Percentiles rank a stretch among this genome's conserved stretches.
Evolutionary conservation across 2,797 vertebrate genomes (phyloP).

Genomic region (Sitta carolinensis): DNA sequence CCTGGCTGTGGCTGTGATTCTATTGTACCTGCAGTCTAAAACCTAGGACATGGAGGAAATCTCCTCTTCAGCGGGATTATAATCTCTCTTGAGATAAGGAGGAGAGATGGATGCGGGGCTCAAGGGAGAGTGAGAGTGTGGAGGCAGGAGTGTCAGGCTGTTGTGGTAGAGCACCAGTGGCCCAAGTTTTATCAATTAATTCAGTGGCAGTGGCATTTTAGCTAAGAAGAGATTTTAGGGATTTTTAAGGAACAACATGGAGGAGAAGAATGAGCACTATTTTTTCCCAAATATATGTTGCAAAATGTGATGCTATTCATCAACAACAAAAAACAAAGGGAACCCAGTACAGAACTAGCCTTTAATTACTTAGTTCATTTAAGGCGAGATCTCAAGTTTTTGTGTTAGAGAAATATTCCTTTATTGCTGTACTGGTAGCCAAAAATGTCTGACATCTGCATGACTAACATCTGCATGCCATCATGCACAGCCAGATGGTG

Average conservation of each 20-base stretch:
- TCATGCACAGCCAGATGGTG: constrained; percentile 43
- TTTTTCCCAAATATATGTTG: neutral
- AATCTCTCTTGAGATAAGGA: neutral
- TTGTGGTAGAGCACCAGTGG: neutral
- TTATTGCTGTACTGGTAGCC: constrained; percentile 22
- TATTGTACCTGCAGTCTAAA: neutral
- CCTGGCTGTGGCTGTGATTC: neutral
- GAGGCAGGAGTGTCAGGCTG: neutral
- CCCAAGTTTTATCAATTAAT: neutral
- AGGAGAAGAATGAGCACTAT: neutral
- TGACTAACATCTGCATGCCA: constrained; percentile 54
- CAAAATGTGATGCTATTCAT: neutral
- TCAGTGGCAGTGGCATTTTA: neutral
- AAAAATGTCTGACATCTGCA: constrained; percentile 47
- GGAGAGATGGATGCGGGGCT: neutral
- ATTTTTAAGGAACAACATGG: neutral
- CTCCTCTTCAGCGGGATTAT: neutral
- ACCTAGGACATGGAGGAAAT: neutral
- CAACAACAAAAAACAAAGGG: neutral
- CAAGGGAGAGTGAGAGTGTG: neutral
- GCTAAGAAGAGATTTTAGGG: neutral
- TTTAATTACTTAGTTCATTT: constrained; percentile 52
- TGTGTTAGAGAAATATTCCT: constrained; percentile 28
- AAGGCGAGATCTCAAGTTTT: constrained; percentile 20
- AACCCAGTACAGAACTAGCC: neutral